phyloP scores from a whole-genome alignment of 1,140 invertebrate species.

The Drosophila yakuba region DNA sequence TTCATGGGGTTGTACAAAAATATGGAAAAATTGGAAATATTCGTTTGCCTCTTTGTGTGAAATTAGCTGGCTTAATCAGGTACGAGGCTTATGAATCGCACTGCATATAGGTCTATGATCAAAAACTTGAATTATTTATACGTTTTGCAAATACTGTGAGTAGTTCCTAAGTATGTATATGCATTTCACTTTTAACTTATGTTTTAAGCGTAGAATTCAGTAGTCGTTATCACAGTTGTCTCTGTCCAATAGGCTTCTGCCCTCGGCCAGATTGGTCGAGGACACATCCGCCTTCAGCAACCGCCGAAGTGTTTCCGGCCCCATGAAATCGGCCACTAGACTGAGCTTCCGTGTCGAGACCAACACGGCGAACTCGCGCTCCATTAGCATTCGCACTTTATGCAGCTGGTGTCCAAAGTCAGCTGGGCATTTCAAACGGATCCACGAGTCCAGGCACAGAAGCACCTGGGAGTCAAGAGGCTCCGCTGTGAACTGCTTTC shows the following conservation, averaged over 20 bases:
- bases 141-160: background rate
- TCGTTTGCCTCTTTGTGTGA: background rate
- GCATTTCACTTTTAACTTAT: background rate
- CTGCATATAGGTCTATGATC: background rate
- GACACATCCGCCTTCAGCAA: background rate
- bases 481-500: conserved; percentile 34
- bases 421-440: conserved; percentile 10
- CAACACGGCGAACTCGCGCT: conserved; percentile 27
- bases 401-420: conserved; percentile 7
- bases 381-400: conserved; percentile 23
- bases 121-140: background rate
- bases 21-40: background rate
- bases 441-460: conserved; percentile 35
- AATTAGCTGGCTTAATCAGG: conserved; percentile 7
- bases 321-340: background rate
- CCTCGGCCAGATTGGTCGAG: background rate
- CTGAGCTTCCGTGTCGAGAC: conserved; percentile 15
- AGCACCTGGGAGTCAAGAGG: background rate
- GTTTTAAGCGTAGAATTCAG: background rate
- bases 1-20: background rate
- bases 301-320: background rate
- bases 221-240: conserved; percentile 19
- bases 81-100: conserved; percentile 15
- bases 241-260: background rate
- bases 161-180: background rate